phyloP scores from a whole-genome alignment of 1,140 invertebrate genomes.

The Macrobrachium rosenbergii region DNA sequence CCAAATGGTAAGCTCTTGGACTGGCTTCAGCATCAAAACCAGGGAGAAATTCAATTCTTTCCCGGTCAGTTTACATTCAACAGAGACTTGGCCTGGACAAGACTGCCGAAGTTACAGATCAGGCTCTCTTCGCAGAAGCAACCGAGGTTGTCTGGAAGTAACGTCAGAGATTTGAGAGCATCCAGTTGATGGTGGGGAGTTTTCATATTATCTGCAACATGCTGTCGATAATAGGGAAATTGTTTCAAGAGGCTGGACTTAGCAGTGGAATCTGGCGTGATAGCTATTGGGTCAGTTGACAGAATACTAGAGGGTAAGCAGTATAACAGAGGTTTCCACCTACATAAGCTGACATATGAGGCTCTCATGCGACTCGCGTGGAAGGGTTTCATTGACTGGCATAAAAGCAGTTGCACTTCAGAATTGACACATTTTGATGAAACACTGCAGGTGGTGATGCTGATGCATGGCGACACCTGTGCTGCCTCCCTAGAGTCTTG shows the following conservation, averaged over 20 bases:
- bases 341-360: slow-evolving; percentile 66
- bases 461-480: neutral
- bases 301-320: slow-evolving; percentile 50
- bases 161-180: slow-evolving; percentile 4
- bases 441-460: neutral
- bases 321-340: slow-evolving; percentile 64
- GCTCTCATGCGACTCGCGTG: slow-evolving; percentile 48
- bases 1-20: neutral
- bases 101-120: no score
- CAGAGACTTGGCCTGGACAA: neutral
- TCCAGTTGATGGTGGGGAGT: slow-evolving; percentile 64
- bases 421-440: neutral
- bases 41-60: neutral
- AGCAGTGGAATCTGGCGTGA: slow-evolving; percentile 64
- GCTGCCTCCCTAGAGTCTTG: neutral
- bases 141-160: neutral
- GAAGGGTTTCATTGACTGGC: slow-evolving; percentile 44
- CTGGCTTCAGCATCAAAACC: slow-evolving; percentile 19
- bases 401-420: neutral
- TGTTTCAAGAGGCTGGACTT: slow-evolving; percentile 55
- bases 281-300: neutral
- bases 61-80: neutral
- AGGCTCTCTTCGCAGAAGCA: neutral
- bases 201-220: no score
- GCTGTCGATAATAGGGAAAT: slow-evolving; percentile 63